Percentiles rank a stretch among this genome's conserved stretches.
These are phyloP conservation scores for Oreonectes daqikongensis DNA, from an alignment of 2,797 vertebrate species.

Conservation along the genomic window DNA sequence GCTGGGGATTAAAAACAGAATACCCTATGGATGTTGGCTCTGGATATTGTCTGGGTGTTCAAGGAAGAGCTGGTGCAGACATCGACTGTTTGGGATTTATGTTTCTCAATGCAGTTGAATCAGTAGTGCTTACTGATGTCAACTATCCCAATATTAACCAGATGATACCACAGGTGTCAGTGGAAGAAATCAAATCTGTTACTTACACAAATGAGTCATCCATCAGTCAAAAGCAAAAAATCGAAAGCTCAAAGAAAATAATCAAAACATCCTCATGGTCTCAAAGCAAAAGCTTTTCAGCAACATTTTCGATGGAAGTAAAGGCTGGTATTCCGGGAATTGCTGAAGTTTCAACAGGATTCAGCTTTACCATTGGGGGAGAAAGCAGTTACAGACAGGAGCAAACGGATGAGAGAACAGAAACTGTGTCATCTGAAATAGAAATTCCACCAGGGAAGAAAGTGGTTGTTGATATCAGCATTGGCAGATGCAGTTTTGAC, in stretches of 20 bases:
- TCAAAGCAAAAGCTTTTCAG: slow-evolving; percentile 10
- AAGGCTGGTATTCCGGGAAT: slow-evolving; percentile 20
- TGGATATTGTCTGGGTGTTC: slow-evolving; percentile 43
- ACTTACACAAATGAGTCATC: slow-evolving; percentile 29
- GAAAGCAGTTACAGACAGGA: background rate
- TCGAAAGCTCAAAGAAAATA: slow-evolving; percentile 23
- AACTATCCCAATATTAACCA: no score
- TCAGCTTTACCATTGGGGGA: no score
- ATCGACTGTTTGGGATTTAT: slow-evolving; percentile 36
- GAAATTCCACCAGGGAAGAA: slow-evolving; percentile 32
- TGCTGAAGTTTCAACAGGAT: no score
- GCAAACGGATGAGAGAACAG: background rate
- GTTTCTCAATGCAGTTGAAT: slow-evolving; percentile 42
- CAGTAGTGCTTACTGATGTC: background rate
- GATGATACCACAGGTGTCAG: background rate
- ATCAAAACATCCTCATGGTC: slow-evolving; percentile 23
- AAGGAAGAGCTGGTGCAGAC: slow-evolving; percentile 11
- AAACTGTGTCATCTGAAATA: slow-evolving; percentile 26
- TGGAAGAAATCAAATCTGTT: slow-evolving; percentile 44
- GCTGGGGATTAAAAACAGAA: slow-evolving; percentile 26
- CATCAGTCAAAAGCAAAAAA: slow-evolving; percentile 25
- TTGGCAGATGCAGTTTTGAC: slow-evolving; percentile 23
- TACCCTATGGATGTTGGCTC: slow-evolving; percentile 37
- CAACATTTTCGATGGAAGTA: background rate
- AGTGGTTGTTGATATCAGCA: slow-evolving; percentile 15